Evolutionary conservation across 2,797 vertebrate species (phyloP), one percentile per base, ranked within the genome.

Genomic region (Aphelocoma californica): DNA sequence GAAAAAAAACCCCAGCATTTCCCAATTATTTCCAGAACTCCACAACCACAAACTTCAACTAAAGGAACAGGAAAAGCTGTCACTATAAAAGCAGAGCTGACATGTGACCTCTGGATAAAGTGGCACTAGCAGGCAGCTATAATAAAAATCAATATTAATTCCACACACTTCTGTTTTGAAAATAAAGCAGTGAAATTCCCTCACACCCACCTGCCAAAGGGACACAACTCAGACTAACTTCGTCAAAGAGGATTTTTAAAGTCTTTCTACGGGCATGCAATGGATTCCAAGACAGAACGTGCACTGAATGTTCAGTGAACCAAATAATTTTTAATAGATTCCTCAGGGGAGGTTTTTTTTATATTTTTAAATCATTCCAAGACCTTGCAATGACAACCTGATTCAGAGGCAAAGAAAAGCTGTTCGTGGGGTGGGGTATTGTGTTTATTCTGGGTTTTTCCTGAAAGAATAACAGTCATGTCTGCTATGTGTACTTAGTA

Each of bases 271-370:
- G 10, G 70, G 66, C 78, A 86, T 44, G 79, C 88, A 96, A 97
- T 81, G 58, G 84, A 96, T 91, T 97, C 92, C 85, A 95, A 94
- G 70, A 81, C 56, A 34, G 81, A 97, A 91, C 74, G 8, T 81
- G 81, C 79, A 92, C 72, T 80, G 95, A 92, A 95, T 96, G 96
- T 96, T 95, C 95, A 92, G 80, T 94, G 95, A 97, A 96, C 90
- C 94, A 97, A 88, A 70, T 96, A 97, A 97, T 95, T 97, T 97
- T 95, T 95, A 96, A 97, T 93, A 97, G 90, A 96, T 96, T 96
- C 84, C 93, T 95, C 94, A 93, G 75, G 93, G 75, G 82, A 88
- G 69, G 58, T 44, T 81, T 92, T 94, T 91, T 95, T 96, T 90
- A 48, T 94, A 92, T 87, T 96, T 97, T 96, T 95, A 95, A 90